Percentiles rank a stretch among this genome's conserved stretches.
Conservation (phyloP, 2,113 vertebrate genomes). For the Xenotilapia leptura region DNA sequence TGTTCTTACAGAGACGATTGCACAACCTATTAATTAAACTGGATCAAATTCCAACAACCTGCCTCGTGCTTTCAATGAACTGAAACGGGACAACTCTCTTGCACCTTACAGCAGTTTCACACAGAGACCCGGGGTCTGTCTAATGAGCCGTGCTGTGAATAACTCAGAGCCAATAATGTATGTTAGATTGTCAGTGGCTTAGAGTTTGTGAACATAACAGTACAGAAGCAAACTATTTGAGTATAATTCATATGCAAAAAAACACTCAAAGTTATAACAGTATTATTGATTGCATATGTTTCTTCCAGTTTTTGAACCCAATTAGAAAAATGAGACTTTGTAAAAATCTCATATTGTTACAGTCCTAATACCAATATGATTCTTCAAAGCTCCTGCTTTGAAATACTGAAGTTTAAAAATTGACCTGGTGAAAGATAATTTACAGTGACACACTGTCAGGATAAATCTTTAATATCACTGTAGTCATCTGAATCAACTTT, state of each 20-base stretch:
- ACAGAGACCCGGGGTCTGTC: background rate
- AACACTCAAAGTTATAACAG: background rate
- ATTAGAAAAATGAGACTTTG: background rate
- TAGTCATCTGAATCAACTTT: background rate
- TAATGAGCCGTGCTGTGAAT: background rate
- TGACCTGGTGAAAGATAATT: background rate
- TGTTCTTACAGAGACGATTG: background rate
- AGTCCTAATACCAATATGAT: background rate
- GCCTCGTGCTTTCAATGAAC: background rate
- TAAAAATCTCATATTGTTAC: background rate
- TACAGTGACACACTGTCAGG: background rate
- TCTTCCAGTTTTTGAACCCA: background rate
- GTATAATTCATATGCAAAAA: background rate
- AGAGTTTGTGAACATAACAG: background rate
- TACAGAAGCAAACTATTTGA: background rate
- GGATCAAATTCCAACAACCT: background rate
- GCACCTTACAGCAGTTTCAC: background rate
- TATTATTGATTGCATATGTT: background rate
- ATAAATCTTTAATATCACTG: background rate
- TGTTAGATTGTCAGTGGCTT: background rate
- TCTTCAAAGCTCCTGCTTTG: background rate
- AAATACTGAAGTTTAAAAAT: background rate
- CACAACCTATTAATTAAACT: background rate
- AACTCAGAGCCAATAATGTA: background rate
- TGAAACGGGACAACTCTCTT: background rate